Evolutionary conservation across 1,140 invertebrate species (phyloP).

Genomic region (Hypsibius dujardini): DNA sequence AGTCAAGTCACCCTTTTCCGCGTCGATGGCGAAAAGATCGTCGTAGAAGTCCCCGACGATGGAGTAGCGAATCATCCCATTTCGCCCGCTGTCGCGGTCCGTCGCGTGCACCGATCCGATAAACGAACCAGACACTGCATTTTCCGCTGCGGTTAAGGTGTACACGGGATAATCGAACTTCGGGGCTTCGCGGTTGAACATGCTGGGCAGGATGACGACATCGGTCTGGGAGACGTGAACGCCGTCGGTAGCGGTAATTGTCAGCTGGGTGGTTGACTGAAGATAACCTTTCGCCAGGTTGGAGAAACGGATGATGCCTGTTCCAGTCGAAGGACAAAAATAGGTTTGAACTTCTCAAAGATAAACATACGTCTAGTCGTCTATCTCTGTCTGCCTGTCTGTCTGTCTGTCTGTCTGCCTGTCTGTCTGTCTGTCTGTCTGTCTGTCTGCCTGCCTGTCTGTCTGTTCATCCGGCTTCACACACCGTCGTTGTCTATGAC

Average conservation of each 20-base stretch:
- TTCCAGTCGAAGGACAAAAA: too few relatives aligned
- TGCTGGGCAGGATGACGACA: slow-evolving; percentile 46
- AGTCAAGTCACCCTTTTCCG: slow-evolving; percentile 60
- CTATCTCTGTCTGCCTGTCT: too few relatives aligned
- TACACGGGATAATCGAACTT: slow-evolving; percentile 62
- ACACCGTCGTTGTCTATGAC: slow-evolving; percentile 49
- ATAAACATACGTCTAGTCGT: slow-evolving; percentile 22
- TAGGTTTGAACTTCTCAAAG: not conserved
- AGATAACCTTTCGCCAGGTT: slow-evolving; percentile 30
- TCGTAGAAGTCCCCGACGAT: slow-evolving; percentile 69
- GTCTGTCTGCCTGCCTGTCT: too few relatives aligned
- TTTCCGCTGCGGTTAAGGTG: slow-evolving; percentile 63
- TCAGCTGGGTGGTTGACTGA: slow-evolving; percentile 31
- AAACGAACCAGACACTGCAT: slow-evolving; percentile 53
- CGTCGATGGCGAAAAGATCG: slow-evolving; percentile 47
- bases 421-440: too few relatives aligned
- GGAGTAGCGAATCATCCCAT: slow-evolving; percentile 67
- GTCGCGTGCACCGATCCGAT: slow-evolving; percentile 52
- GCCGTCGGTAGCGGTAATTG: slow-evolving; percentile 40
- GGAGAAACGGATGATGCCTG: slow-evolving; percentile 25
- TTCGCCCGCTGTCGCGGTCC: slow-evolving; percentile 73
- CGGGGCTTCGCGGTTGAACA: slow-evolving; percentile 59
- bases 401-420: too few relatives aligned
- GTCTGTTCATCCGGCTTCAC: too few relatives aligned
- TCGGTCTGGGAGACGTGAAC: slow-evolving; percentile 35